phyloP scores from a whole-genome alignment of 2,113 vertebrate species.

The Fulmarus glacialis region DNA sequence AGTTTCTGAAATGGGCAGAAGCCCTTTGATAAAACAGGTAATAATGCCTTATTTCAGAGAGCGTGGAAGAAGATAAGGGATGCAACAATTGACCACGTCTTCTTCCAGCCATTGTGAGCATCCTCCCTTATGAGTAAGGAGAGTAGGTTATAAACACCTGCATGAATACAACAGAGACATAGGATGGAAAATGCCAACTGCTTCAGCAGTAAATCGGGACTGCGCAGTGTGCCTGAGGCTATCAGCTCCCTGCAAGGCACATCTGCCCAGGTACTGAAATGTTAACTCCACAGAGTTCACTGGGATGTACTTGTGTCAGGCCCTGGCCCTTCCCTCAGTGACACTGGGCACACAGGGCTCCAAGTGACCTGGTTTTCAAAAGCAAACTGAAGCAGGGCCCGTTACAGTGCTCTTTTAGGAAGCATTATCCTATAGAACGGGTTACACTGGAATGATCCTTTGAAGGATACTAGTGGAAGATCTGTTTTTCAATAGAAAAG shows the following conservation, averaged over 20 bases:
- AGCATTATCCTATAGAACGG: neutral
- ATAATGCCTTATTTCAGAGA: neutral
- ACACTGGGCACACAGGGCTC: neutral
- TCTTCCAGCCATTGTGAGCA: neutral
- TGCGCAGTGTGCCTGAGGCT: neutral
- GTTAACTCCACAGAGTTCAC: neutral
- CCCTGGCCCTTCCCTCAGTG: neutral
- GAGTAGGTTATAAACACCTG: neutral
- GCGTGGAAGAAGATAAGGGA: neutral
- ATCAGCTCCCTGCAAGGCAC: no score
- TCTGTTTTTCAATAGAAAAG: neutral
- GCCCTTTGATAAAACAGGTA: neutral
- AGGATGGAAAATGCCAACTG: neutral
- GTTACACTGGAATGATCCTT: neutral
- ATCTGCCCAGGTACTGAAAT: neutral
- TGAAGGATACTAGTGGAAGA: neutral
- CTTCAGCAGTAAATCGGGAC: neutral
- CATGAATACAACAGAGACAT: neutral
- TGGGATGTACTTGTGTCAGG: neutral
- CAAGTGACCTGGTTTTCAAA: neutral
- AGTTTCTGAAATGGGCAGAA: neutral
- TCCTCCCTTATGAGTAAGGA: fast-evolving
- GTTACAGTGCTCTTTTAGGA: neutral
- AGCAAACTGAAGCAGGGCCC: neutral
- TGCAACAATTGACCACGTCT: neutral